These are phyloP conservation scores for Philantomba maxwellii DNA, from an alignment of 2,113 vertebrate species.

Conservation along the genomic window DNA sequence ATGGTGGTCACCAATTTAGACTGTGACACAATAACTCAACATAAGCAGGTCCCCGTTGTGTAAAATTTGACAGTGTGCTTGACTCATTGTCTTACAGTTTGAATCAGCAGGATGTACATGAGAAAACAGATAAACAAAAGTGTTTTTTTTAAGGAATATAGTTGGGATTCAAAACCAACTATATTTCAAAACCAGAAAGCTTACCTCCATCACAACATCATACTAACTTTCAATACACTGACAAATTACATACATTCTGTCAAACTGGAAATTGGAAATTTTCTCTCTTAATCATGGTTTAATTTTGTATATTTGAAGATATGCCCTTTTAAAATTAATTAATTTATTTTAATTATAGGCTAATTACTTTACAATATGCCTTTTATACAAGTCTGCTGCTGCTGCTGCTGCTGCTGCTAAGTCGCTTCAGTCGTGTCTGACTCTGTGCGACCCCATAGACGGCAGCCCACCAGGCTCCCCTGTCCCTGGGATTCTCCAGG, in stretches of 20 bases:
- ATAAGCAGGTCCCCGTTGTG: neutral
- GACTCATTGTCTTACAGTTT: neutral
- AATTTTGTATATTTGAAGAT: constrained; percentile 17
- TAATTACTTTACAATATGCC: neutral
- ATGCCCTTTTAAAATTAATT: neutral
- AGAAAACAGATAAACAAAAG: neutral
- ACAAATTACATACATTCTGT: neutral
- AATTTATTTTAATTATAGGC: neutral
- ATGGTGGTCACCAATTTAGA: neutral
- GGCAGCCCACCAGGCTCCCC: too few species aligned
- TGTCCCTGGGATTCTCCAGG: too few species aligned
- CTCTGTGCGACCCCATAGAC: too few species aligned
- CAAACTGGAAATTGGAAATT: neutral
- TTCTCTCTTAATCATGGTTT: neutral
- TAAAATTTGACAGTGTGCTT: neutral
- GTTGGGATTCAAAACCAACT: neutral
- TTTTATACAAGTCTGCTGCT: neutral
- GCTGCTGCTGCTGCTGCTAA: too few species aligned
- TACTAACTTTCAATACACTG: neutral
- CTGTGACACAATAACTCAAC: neutral
- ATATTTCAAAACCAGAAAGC: neutral
- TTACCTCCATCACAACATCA: neutral
- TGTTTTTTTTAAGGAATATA: neutral
- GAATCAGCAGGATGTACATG: neutral
- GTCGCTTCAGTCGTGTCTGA: too few species aligned